These are phyloP conservation scores for Asteroscopus sphinx DNA, from an alignment of 2,888 invertebrate genomes.

Conservation along the genomic window DNA sequence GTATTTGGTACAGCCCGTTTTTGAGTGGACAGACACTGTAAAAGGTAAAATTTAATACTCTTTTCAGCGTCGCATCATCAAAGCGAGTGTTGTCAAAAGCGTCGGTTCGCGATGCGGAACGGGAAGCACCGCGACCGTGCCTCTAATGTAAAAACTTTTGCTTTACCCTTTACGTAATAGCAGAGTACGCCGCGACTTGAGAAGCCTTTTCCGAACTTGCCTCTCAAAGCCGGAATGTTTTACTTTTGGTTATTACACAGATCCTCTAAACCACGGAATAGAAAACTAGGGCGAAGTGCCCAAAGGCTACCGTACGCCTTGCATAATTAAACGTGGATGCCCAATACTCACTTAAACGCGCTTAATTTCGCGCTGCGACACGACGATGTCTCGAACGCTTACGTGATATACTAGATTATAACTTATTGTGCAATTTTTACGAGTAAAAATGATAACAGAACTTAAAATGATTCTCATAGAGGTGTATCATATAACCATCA, in stretches of 20 bases:
- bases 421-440: too few relatives aligned
- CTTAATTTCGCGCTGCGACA: too few relatives aligned
- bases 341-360: too few relatives aligned
- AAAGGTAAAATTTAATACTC: slow-evolving; percentile 84
- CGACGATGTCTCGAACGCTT: too few relatives aligned
- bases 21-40: slow-evolving; percentile 74
- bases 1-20: slow-evolving; percentile 76
- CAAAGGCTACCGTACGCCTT: too few relatives aligned
- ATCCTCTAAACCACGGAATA: slow-evolving; percentile 54
- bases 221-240: slow-evolving; percentile 86
- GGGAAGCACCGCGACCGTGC: slow-evolving; percentile 77
- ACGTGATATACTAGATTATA: too few relatives aligned
- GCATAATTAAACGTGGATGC: too few relatives aligned
- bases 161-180: slow-evolving; percentile 84
- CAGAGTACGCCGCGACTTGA: slow-evolving; percentile 76
- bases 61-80: slow-evolving; percentile 79
- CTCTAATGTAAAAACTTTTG: slow-evolving; percentile 87
- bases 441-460: too few relatives aligned
- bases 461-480: too few relatives aligned
- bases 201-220: slow-evolving; percentile 85
- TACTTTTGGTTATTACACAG: slow-evolving; percentile 82
- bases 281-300: too few relatives aligned
- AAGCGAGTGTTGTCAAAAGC: slow-evolving; percentile 87
- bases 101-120: slow-evolving; percentile 80
- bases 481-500: too few relatives aligned